Evolutionary conservation across 2,797 vertebrate genomes (phyloP).

Genomic region (Artibeus jamaicensis): DNA sequence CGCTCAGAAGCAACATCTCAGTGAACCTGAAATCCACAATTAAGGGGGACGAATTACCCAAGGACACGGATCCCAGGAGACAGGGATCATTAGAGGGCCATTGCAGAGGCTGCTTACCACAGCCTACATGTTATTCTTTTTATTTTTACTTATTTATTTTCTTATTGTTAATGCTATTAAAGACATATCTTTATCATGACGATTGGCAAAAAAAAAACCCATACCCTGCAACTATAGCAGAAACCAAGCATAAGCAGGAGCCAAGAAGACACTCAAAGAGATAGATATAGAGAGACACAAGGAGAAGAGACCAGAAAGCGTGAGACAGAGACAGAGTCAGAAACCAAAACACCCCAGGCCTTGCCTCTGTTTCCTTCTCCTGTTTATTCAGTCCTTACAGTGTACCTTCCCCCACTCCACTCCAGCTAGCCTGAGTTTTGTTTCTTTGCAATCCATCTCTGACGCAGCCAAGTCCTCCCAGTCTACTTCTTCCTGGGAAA

Average conservation of each 20-base stretch:
- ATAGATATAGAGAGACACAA: neutral
- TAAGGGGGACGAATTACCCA: neutral
- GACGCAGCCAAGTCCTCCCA: neutral
- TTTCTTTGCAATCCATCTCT: neutral
- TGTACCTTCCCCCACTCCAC: too few relatives aligned
- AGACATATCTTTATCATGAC: neutral
- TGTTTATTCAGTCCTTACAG: neutral
- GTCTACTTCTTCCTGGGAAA: conserved; percentile 27
- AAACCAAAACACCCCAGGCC: neutral
- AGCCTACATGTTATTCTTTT: neutral
- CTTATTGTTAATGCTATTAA: neutral
- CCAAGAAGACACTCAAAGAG: neutral
- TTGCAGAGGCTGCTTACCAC: neutral
- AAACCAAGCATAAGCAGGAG: neutral
- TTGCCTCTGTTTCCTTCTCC: neutral
- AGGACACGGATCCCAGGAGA: neutral
- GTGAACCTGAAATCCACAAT: neutral
- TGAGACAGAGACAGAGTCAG: neutral
- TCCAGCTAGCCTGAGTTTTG: neutral
- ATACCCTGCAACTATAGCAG: neutral
- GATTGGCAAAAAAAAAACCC: neutral
- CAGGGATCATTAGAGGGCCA: accelerated
- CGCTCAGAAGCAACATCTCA: neutral
- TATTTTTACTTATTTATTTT: neutral
- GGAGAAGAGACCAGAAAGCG: neutral